Evolutionary conservation across 2,113 vertebrate species (phyloP).

Genomic region (Leucosticte australis): DNA sequence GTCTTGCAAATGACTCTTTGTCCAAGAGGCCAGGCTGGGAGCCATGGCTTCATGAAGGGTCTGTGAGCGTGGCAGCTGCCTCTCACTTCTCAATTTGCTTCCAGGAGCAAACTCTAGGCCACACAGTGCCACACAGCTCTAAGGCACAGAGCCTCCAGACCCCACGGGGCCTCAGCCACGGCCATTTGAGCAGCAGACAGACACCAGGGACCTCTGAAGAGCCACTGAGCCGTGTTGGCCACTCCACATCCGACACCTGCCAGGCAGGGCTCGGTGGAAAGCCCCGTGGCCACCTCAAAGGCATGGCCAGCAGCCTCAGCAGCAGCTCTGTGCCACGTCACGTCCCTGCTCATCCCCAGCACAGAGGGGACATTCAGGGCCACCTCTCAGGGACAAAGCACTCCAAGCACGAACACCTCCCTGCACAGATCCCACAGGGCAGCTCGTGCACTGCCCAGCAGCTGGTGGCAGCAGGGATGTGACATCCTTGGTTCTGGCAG

Average conservation of each 20-base stretch:
- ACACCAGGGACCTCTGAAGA: neutral
- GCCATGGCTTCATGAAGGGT: neutral
- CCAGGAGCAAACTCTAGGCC: neutral
- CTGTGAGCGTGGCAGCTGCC: neutral
- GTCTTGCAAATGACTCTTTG: neutral
- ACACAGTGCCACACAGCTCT: fast-evolving
- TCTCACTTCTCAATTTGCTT: constrained; percentile 36
- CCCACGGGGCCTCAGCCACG: neutral
- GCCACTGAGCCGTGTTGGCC: neutral
- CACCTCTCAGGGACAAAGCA: neutral
- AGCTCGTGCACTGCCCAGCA: fast-evolving
- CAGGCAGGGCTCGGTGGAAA: fast-evolving
- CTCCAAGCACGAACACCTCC: neutral
- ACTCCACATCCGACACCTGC: neutral
- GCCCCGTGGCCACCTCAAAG: neutral
- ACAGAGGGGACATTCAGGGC: fast-evolving
- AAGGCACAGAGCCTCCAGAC: neutral
- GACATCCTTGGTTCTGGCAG: neutral
- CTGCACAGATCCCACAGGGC: neutral
- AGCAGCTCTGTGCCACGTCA: neutral
- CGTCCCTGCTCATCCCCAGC: neutral
- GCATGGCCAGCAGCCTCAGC: neutral
- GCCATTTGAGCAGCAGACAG: neutral
- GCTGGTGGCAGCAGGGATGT: fast-evolving
- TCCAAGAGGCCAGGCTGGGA: neutral